Percentiles rank a stretch among this genome's conserved stretches.
Conservation (phyloP, 2,113 vertebrate genomes). For the Passer montanus region DNA sequence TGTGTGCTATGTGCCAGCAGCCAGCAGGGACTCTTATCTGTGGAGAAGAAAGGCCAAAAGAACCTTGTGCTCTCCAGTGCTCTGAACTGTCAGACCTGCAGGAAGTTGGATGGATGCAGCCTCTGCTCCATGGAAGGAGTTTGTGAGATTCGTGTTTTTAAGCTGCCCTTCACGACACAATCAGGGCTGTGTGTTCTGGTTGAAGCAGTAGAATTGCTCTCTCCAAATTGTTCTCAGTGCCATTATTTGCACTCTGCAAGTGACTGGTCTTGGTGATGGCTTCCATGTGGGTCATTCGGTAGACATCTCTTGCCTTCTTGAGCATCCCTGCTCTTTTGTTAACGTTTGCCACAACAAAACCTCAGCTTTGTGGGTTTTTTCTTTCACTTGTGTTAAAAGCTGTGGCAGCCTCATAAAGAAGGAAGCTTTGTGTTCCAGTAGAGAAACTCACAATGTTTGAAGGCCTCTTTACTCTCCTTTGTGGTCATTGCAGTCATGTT, state of each 20-base stretch:
- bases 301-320: neutral
- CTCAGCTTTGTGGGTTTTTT: neutral
- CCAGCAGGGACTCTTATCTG: neutral
- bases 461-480: neutral
- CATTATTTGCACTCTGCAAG: neutral
- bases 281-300: accelerated
- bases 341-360: accelerated
- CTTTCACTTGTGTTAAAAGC: neutral
- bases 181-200: neutral
- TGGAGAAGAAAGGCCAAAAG: neutral
- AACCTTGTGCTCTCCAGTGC: neutral
- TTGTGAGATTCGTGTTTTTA: accelerated
- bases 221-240: neutral
- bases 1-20: neutral
- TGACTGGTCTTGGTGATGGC: neutral
- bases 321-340: neutral
- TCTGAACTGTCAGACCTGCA: neutral
- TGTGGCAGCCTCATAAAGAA: neutral
- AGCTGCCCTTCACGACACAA: neutral
- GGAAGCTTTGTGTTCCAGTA: neutral
- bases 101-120: neutral
- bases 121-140: accelerated
- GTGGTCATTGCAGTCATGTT: accelerated
- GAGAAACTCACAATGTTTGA: neutral
- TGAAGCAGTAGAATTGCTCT: neutral